Base-by-base conservation (phyloP, 2,888 invertebrate genomes). In the Eilema griseolum region DNA sequence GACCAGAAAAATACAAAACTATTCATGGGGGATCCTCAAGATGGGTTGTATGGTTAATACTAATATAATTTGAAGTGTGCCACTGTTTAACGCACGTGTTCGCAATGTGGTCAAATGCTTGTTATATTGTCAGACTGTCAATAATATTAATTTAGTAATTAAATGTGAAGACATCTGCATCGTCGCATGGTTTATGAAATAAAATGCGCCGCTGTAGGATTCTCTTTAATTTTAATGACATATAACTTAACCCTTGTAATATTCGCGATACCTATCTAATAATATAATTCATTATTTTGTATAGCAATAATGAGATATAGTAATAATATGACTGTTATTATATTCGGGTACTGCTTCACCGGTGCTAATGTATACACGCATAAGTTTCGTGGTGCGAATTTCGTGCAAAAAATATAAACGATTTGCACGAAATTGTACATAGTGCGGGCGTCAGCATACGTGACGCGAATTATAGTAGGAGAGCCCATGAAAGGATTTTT, bases 131-230 rank as follows among this genome's bases (percentile, higher is more conserved):
- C 31, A 37, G 33, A 37, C 66, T 66, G 31, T 31, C 28, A 57
- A 57, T 66, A 52, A 57, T 52, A 57, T 16, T 20, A 33, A 16
- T 57, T 57, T 57, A 33, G 23, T 65, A 65, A 23, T 46, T 24
- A 41, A 26, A 41, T 46, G 16, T 41, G 26, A 26, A 52, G 24
- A n/a, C 46, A 28, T 61, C 16, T 24, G 52, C n/a, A 61, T 52
- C 61, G 56, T 12, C 14, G 33, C 61, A 37, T 56, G 10, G 20
- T 61, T 67, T 33, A 56, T 37, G 52, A 67, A 67, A n/a, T 67
- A 61, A 20, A 46, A 20, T 31, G 46, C 31, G 67, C 16, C 33
- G 31, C 56, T 67, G 67, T 62, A 33, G 31, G 28, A 46, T 67
- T 67, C 28, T 60, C 7, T 52, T 12, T 67, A 33, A 28, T 41